Conservation (phyloP, 2,888 invertebrate genomes). For the Seira musarum region DNA sequence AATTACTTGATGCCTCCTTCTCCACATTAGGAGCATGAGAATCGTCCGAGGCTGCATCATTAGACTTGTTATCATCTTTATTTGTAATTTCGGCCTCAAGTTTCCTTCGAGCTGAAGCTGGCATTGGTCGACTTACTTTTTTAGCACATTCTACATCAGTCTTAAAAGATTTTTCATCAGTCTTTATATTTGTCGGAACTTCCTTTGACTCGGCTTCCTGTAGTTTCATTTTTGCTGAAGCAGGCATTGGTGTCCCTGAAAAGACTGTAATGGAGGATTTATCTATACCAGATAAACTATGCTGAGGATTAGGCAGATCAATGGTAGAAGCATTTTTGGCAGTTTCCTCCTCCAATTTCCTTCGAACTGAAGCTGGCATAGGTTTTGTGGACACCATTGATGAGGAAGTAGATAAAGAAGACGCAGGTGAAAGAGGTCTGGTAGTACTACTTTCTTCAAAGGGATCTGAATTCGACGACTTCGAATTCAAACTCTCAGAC, state of each 20-base stretch:
- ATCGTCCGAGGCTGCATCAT: neutral
- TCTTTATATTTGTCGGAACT: neutral
- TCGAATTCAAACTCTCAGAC: too few relatives aligned
- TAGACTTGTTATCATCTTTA: neutral
- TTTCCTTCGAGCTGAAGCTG: neutral
- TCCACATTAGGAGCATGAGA: neutral
- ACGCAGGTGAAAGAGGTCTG: neutral
- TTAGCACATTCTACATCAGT: neutral
- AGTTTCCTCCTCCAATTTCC: neutral
- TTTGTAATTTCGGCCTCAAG: neutral
- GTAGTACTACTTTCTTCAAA: neutral
- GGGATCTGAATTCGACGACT: neutral
- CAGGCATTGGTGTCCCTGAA: constrained; percentile 18
- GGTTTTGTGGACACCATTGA: neutral
- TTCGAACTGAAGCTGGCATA: neutral
- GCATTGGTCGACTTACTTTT: neutral
- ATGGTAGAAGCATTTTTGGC: neutral
- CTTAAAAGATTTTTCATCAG: neutral
- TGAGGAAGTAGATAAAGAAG: too few relatives aligned
- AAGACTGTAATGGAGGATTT: neutral
- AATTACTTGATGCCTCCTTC: too few relatives aligned
- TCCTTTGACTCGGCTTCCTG: neutral
- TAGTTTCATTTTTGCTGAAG: constrained; percentile 29
- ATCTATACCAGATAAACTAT: neutral
- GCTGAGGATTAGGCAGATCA: neutral